Evolutionary conservation across 2,113 vertebrate genomes (phyloP).

Genomic region (Poicephalus gulielmi): DNA sequence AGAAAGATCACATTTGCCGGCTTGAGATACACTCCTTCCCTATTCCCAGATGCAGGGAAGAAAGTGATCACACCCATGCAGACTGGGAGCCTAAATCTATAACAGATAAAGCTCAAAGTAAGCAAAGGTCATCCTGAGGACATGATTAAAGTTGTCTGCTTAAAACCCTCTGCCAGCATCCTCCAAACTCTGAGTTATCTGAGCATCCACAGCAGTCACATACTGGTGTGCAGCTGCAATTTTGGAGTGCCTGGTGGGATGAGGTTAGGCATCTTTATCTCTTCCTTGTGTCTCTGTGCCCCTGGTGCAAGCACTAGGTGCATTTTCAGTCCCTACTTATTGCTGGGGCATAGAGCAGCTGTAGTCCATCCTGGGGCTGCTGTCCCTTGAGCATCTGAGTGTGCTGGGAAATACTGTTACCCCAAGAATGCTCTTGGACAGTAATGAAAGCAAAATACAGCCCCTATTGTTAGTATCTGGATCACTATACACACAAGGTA

Average conservation of each 20-base stretch:
- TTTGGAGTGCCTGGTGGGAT: background rate
- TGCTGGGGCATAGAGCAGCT: background rate
- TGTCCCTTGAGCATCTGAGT: background rate
- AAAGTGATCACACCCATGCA: background rate
- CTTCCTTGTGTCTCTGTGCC: background rate
- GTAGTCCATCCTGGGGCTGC: background rate
- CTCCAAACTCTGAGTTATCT: background rate
- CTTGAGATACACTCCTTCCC: background rate
- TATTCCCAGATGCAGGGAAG: background rate
- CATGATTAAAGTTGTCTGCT: background rate
- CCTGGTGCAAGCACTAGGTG: background rate
- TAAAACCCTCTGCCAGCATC: background rate
- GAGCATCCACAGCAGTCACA: background rate
- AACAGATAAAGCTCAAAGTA: background rate
- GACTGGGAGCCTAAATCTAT: background rate
- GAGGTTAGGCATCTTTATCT: background rate
- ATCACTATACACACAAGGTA: background rate
- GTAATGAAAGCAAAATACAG: background rate
- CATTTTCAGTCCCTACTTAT: background rate
- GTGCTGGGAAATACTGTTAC: background rate
- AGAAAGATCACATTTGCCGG: background rate
- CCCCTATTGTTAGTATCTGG: background rate
- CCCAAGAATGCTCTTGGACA: background rate
- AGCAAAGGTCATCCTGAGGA: background rate
- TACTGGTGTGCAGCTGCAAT: background rate